These are phyloP conservation scores for Athalia cordata DNA, from an alignment of 2,888 invertebrate genomes.

Conservation along the genomic window DNA sequence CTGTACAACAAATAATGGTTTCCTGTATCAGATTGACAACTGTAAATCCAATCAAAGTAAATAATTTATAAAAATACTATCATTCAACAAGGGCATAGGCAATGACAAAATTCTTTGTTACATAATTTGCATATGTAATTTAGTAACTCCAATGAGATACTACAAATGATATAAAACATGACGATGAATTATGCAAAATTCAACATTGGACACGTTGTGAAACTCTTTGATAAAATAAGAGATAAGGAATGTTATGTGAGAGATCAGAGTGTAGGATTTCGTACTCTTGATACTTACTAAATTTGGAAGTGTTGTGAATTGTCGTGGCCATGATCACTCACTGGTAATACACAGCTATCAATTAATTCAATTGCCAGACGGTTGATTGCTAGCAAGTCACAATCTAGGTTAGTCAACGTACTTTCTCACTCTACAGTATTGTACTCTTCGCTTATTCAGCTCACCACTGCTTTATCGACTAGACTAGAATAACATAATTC, in stretches of 20 bases:
- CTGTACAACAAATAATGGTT: neutral
- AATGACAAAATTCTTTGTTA: too few relatives aligned
- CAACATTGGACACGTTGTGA: too few relatives aligned
- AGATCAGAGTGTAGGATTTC: neutral
- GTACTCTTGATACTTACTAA: conserved; percentile 56
- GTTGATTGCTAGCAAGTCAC: neutral
- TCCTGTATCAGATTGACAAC: neutral
- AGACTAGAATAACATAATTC: too few relatives aligned
- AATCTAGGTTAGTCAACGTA: conserved; percentile 14
- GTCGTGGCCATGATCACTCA: conserved; percentile 61
- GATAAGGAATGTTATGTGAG: neutral
- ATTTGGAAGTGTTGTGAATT: conserved; percentile 52
- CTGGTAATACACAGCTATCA: conserved; percentile 54
- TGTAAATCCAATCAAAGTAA: too few relatives aligned
- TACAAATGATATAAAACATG: neutral
- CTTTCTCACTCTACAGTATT: too few relatives aligned
- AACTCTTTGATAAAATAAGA: neutral
- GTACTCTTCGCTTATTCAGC: too few relatives aligned
- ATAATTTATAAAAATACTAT: too few relatives aligned
- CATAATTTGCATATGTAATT: too few relatives aligned
- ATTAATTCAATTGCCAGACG: neutral
- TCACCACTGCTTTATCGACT: too few relatives aligned
- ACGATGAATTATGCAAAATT: conserved; percentile 5
- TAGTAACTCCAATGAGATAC: too few relatives aligned
- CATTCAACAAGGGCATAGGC: too few relatives aligned